Evolutionary conservation across 2,888 invertebrate species (phyloP).

Genomic region (Trisateles emortualis): DNA sequence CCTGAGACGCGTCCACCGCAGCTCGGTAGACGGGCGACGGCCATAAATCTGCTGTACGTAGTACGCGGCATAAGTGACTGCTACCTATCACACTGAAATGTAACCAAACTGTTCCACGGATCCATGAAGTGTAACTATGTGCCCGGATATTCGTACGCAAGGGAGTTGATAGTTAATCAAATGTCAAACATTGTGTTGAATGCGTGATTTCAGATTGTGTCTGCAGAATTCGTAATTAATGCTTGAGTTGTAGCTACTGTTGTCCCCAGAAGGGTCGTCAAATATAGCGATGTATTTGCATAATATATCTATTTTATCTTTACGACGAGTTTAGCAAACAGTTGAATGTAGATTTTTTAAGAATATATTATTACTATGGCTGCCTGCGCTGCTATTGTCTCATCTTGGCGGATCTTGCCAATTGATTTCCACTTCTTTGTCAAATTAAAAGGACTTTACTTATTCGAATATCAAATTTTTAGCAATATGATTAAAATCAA

Average conservation of each 20-base stretch:
- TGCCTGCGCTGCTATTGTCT: too few relatives aligned
- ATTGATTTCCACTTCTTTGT: too few relatives aligned
- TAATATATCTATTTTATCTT: not conserved
- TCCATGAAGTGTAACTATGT: not conserved
- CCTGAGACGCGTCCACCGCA: constrained; percentile 61
- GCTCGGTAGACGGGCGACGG: constrained; percentile 64
- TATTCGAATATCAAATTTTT: too few relatives aligned
- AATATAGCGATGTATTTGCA: not conserved
- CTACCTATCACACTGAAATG: constrained; percentile 54
- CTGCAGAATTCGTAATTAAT: constrained; percentile 7
- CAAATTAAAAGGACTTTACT: too few relatives aligned
- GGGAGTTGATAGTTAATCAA: constrained; percentile 4
- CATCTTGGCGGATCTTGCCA: too few relatives aligned
- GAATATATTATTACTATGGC: too few relatives aligned
- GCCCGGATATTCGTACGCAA: not conserved
- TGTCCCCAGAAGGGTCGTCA: not conserved
- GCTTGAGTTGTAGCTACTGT: not conserved
- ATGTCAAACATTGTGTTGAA: constrained; percentile 6
- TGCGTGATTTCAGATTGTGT: constrained; percentile 3
- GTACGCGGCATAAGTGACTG: constrained; percentile 58
- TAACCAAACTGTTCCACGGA: constrained; percentile 13
- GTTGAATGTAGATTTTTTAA: not conserved
- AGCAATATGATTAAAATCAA: too few relatives aligned
- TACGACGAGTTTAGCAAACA: not conserved
- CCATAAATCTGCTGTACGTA: constrained; percentile 72